Base-by-base conservation (phyloP, 2,888 invertebrate genomes). In the Microdon myrmicae region DNA sequence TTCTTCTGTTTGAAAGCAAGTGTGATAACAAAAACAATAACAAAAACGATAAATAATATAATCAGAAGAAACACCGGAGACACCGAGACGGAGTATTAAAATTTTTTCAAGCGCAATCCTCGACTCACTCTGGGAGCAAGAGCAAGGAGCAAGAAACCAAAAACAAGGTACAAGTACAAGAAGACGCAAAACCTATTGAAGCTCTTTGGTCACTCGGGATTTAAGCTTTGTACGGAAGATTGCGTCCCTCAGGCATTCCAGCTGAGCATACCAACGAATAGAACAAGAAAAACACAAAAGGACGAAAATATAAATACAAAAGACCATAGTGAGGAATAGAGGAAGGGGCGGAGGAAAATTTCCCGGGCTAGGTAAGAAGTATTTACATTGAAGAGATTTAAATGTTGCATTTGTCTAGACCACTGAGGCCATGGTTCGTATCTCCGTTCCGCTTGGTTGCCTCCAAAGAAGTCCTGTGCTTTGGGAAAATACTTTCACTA, bases 181-280 rank as follows among this genome's bases (percentile, higher is more conserved):
- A 38, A 39, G 44, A 29, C 39, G 20, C 26, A 48, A 47, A 23
- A 37, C 38, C 25, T 41, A 35, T 35, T 58, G 51, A 64, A 58
- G 58, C 43, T 53, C 58, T 64, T 51, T 58, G 58, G 64, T 58
- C 64, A 64, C 58, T 64, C 58, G 64, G 64, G 58, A 58, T 37
- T 58, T 51, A 58, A 49, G 41, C 49, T 26, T 31, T 43, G 23
- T 58, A 51, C 32, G 49, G 56, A 32, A 45, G 51, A 64, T 37
- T 64, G 51, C 51, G n/a, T n/a, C n/a, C 45, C 41, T 49, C 32
- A 43, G 53, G 58, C 38, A 45, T 45, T 51, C 56, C 37, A 53
- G 51, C n/a, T n/a, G 22, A 3, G 12, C 7, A 19, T 9, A 28
- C n/a, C 20, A 34, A 17, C 6, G 29, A 32, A 43, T 23, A 3